Percentiles rank a stretch among this genome's conserved stretches.
These are phyloP conservation scores for Paratrypauchen microcephalus DNA, from an alignment of 2,797 vertebrate genomes.

Conservation along the genomic window DNA sequence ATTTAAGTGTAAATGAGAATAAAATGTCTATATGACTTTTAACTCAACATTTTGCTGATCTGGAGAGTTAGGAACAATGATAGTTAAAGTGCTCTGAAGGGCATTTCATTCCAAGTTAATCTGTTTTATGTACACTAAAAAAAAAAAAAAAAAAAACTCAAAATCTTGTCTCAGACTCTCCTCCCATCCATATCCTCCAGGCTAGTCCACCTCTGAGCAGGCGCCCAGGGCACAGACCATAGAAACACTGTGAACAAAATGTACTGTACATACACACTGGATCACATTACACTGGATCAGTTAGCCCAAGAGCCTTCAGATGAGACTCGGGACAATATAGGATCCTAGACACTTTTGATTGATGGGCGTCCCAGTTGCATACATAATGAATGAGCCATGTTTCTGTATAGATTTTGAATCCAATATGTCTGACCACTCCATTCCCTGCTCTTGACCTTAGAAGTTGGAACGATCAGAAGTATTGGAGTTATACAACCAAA, in stretches of 20 bases:
- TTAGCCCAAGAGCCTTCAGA: not conserved
- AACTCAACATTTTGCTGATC: not conserved
- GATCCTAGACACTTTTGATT: not conserved
- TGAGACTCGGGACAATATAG: not conserved
- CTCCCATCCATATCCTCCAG: not conserved
- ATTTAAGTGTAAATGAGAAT: too few relatives aligned
- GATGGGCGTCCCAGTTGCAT: not conserved
- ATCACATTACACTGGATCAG: not conserved
- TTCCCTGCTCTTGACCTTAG: conserved; percentile 5
- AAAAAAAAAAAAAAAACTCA: not conserved
- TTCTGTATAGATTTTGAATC: not conserved
- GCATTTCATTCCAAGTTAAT: not conserved
- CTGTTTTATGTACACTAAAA: not conserved
- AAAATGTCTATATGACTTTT: not conserved
- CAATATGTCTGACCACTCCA: not conserved
- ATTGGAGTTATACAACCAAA: not conserved
- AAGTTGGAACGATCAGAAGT: not conserved
- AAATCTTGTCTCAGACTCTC: not conserved
- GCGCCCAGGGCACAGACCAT: not conserved
- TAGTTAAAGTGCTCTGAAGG: too few relatives aligned
- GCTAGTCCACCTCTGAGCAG: not conserved
- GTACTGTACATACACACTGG: not conserved
- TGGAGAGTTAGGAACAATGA: not conserved
- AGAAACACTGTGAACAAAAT: not conserved
- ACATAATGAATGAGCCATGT: not conserved